Evolutionary conservation across 2,797 vertebrate genomes (phyloP).

Genomic region (Rousettus madagascariensis): DNA sequence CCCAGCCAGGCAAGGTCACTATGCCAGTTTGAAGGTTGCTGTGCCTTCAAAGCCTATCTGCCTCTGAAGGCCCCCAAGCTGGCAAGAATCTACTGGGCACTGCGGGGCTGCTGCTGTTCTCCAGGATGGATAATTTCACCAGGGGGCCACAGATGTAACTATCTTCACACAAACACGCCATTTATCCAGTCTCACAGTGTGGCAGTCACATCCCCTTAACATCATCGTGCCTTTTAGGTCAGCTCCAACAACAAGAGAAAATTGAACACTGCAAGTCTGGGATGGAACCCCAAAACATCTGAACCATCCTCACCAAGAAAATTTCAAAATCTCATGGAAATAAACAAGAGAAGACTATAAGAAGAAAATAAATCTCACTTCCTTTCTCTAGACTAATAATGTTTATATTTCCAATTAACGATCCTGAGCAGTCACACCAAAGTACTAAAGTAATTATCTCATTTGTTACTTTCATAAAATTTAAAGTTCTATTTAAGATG

Average conservation of each 20-base stretch:
- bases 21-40: background rate
- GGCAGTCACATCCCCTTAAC: background rate
- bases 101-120: background rate
- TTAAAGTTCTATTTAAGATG: conserved; percentile 37
- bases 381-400: background rate
- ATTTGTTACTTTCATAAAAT: conserved; percentile 36
- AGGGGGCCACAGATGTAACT: background rate
- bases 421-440: background rate
- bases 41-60: background rate
- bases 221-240: background rate
- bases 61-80: background rate
- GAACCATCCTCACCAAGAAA: background rate
- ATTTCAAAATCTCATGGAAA: background rate
- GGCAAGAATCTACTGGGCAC: background rate
- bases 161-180: background rate
- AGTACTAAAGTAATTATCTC: conserved; percentile 9
- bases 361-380: background rate
- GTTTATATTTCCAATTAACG: background rate
- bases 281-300: background rate
- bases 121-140: background rate
- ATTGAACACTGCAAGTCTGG: background rate
- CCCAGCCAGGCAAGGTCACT: background rate
- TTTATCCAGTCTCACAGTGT: background rate
- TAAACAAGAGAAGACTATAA: background rate
- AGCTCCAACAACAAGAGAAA: background rate